These are phyloP conservation scores for Neodiprion pinetum DNA, from an alignment of 1,140 invertebrate genomes.

Conservation along the genomic window DNA sequence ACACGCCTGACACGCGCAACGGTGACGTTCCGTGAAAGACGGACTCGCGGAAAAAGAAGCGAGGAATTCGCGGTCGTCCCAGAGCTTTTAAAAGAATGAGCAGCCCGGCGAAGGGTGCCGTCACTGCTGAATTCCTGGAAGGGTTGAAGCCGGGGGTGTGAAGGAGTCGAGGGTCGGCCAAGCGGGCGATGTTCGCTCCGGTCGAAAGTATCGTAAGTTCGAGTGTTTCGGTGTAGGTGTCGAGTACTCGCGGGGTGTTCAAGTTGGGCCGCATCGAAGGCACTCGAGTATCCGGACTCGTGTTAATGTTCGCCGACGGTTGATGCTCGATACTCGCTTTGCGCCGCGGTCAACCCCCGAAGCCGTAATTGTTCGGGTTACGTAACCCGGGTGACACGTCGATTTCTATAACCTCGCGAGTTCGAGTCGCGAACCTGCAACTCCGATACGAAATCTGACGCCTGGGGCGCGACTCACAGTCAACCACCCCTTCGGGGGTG, in stretches of 20 bases:
- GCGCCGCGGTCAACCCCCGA: neutral
- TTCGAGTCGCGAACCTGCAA: no score
- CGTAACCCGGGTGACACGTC: neutral
- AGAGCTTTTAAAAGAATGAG: neutral
- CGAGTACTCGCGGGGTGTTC: neutral
- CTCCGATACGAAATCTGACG: no score
- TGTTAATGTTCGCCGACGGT: neutral
- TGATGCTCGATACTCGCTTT: neutral
- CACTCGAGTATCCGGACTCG: neutral
- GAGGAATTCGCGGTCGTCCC: neutral
- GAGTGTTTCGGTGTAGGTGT: neutral
- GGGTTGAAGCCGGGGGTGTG: neutral
- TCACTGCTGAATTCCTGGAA: neutral
- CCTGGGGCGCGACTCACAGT: neutral
- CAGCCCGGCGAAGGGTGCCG: neutral
- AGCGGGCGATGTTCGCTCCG: no score
- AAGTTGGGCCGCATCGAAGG: neutral
- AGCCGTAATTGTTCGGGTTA: neutral
- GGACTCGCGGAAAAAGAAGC: no score
- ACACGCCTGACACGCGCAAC: no score
- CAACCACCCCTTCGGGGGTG: neutral
- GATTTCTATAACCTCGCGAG: neutral
- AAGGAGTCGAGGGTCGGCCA: no score
- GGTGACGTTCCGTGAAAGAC: no score
- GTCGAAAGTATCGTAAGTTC: neutral